phyloP scores from a whole-genome alignment of 2,888 invertebrate genomes.

The Thymelicus acteon region DNA sequence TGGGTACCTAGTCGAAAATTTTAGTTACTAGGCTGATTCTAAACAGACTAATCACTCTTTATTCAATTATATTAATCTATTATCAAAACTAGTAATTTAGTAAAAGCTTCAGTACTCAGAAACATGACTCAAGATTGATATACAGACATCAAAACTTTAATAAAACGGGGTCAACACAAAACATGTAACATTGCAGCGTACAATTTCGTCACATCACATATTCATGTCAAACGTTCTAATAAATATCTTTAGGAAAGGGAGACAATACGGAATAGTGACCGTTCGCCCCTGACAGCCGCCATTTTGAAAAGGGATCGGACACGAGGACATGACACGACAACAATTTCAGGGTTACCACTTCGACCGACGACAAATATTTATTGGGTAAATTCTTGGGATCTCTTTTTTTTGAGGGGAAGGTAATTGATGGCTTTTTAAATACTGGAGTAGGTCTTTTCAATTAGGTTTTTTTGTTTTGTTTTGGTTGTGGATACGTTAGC shows the following conservation, averaged over 20 bases:
- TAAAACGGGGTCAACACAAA: conserved; percentile 28
- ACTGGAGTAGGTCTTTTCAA: conserved; percentile 37
- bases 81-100: neutral
- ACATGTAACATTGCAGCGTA: conserved; percentile 4
- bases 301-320: conserved; percentile 82
- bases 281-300: conserved; percentile 64
- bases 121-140: neutral
- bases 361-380: conserved; percentile 58
- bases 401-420: conserved; percentile 44
- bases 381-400: conserved; percentile 54
- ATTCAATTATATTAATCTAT: too few relatives aligned
- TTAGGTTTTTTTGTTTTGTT: conserved; percentile 22
- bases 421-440: conserved; percentile 63
- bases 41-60: too few relatives aligned
- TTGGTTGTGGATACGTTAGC: conserved; percentile 20
- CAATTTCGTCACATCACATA: conserved; percentile 34
- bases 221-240: conserved; percentile 61
- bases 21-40: too few relatives aligned
- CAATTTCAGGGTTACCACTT: conserved; percentile 65
- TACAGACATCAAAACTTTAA: conserved; percentile 3
- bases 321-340: conserved; percentile 49
- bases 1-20: too few relatives aligned
- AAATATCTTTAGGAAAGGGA: conserved; percentile 67
- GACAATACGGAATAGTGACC: conserved; percentile 67
- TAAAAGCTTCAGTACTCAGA: neutral